phyloP scores from a whole-genome alignment of 2,113 vertebrate genomes.

The Psittacus erithacus region DNA sequence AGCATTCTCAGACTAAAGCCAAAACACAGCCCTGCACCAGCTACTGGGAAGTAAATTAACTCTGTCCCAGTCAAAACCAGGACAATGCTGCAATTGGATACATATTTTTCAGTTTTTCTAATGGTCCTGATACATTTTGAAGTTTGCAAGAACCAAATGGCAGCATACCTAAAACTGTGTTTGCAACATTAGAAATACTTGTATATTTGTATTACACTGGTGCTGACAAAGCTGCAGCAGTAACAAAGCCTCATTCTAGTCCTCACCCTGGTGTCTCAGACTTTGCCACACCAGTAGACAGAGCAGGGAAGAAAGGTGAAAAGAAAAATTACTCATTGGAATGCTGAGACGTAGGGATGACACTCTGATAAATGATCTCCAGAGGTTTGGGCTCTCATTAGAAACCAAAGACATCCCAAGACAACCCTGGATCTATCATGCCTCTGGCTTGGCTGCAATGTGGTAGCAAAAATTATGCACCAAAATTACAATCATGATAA shows the following conservation, averaged over 20 bases:
- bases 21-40: not conserved
- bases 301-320: not conserved
- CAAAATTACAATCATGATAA: not conserved
- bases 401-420: not conserved
- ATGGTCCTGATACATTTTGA: not conserved
- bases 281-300: not conserved
- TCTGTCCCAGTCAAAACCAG: not conserved
- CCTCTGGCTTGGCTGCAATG: not conserved
- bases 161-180: not conserved
- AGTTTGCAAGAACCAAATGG: not conserved
- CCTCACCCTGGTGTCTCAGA: not conserved
- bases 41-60: not conserved
- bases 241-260: not conserved
- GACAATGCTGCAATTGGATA: not conserved
- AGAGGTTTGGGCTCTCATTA: not conserved
- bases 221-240: not conserved
- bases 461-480: not conserved
- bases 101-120: not conserved
- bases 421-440: accelerated
- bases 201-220: not conserved
- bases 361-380: not conserved
- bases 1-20: not conserved
- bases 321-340: not conserved
- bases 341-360: not conserved
- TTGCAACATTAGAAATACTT: not conserved